Conservation (phyloP, 1,140 invertebrate genomes). For the Drosophila sturtevanti region DNA sequence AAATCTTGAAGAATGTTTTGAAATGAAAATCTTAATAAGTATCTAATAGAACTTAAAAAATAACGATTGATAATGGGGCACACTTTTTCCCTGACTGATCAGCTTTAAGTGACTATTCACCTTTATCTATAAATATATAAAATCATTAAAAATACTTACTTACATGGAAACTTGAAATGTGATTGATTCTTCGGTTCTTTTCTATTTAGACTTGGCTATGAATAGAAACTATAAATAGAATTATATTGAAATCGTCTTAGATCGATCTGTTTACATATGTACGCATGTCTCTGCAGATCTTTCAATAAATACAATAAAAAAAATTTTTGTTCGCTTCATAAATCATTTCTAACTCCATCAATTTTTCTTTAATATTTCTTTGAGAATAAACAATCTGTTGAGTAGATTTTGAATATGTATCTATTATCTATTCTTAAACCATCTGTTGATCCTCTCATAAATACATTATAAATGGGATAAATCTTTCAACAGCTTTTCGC, state of each 20-base stretch:
- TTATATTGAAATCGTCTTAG: not conserved
- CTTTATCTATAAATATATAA: too few relatives aligned
- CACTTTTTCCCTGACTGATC: too few relatives aligned
- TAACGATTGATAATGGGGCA: too few relatives aligned
- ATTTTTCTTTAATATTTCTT: not conserved
- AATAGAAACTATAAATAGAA: conserved; percentile 3
- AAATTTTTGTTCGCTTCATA: not conserved
- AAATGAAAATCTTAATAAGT: too few relatives aligned
- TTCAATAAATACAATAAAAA: not conserved
- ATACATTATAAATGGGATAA: conserved; percentile 24
- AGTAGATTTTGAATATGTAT: conserved; percentile 27
- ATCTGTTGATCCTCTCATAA: conserved; percentile 42
- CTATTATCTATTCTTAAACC: conserved; percentile 15
- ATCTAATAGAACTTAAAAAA: too few relatives aligned
- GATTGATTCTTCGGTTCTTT: not conserved
- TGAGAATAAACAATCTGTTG: not conserved
- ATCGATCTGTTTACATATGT: too few relatives aligned
- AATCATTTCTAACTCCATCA: conserved; percentile 30
- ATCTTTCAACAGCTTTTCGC: conserved; percentile 29
- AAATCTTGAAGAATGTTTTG: too few relatives aligned
- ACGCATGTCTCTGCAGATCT: not conserved
- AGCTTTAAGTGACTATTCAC: too few relatives aligned
- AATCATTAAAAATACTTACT: too few relatives aligned
- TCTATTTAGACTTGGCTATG: not conserved
- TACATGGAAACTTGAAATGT: not conserved